phyloP scores from a whole-genome alignment of 2,888 invertebrate species.

The Anticlea derivata region DNA sequence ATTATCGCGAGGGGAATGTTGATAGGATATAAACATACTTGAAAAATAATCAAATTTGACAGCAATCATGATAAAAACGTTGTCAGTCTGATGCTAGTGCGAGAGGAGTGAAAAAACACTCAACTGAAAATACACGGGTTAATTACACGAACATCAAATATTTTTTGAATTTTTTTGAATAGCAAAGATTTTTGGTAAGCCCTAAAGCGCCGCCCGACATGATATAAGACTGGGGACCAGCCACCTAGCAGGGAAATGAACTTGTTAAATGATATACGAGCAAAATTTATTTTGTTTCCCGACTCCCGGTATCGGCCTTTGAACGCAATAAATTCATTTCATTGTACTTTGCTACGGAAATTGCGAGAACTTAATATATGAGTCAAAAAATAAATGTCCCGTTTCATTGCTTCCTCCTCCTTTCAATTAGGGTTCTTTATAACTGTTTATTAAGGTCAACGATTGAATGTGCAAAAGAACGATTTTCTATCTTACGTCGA shows the following conservation, averaged over 20 bases:
- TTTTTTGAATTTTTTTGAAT: no score
- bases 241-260: conserved; percentile 27
- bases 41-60: no score
- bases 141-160: no score
- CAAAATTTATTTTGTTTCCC: conserved; percentile 35
- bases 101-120: no score
- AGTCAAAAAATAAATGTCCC: conserved; percentile 28
- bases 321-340: conserved; percentile 35
- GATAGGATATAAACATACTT: no score
- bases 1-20: no score
- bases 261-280: conserved; percentile 33
- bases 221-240: conserved; percentile 6
- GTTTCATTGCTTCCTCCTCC: conserved; percentile 22
- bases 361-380: conserved; percentile 31
- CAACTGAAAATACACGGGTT: no score
- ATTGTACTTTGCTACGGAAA: conserved; percentile 27
- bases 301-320: conserved; percentile 31
- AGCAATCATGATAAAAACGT: no score
- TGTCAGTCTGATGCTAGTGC: no score
- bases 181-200: no score
- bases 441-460: not conserved
- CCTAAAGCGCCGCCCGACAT: not conserved
- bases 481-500: no score
- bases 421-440: conserved; percentile 13
- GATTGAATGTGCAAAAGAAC: not conserved